A percentile compares a stretch with the other conserved stretches of the same genome.
Conservation (phyloP, 1,140 invertebrate genomes). For the Maconellicoccus hirsutus region DNA sequence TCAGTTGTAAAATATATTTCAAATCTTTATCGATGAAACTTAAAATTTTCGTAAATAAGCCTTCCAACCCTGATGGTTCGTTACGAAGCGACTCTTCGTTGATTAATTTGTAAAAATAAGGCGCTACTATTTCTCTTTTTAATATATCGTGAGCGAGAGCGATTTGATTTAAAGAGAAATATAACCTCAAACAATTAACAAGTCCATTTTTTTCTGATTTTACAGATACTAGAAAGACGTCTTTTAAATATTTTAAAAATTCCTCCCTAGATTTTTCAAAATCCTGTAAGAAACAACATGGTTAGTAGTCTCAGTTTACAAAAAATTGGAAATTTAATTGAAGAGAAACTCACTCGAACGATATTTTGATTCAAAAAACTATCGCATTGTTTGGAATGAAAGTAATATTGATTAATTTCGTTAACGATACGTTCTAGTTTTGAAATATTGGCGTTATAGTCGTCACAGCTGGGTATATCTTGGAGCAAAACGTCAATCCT, state of each 20-base stretch:
- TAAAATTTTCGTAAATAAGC: constrained; percentile 60
- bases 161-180: constrained; percentile 26
- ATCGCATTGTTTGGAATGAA: neutral
- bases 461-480: neutral
- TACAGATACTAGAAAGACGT: constrained; percentile 27
- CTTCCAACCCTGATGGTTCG: constrained; percentile 56
- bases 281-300: constrained; percentile 25
- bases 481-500: neutral
- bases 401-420: neutral
- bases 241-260: constrained; percentile 24
- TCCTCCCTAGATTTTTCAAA: constrained; percentile 26
- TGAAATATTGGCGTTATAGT: neutral
- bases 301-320: no score
- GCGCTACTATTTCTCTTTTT: constrained; percentile 53
- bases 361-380: neutral
- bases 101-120: constrained; percentile 60
- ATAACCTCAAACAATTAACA: constrained; percentile 24
- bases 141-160: constrained; percentile 27
- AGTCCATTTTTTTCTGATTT: constrained; percentile 27
- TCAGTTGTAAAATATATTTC: constrained; percentile 27
- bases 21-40: constrained; percentile 47
- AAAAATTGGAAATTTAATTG: no score
- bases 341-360: neutral
- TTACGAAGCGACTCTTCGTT: constrained; percentile 56
- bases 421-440: neutral